Evolutionary conservation across 2,797 vertebrate species (phyloP), one percentile per base, ranked within the genome.

Genomic region (Spinibarbus caldwelli): DNA sequence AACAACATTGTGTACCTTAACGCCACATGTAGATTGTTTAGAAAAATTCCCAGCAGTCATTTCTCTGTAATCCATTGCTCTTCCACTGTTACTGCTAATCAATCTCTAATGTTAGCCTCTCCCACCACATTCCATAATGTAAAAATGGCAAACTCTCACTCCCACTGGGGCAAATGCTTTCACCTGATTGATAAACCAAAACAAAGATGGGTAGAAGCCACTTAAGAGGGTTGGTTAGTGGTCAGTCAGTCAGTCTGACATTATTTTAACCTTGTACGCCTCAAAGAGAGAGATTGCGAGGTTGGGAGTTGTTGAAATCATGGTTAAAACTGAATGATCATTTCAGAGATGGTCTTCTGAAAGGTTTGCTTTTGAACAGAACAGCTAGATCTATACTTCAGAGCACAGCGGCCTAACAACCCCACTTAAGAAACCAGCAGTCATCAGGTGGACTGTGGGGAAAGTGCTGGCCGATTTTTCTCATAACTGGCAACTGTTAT

Each of bases 311-410:
- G 81, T 87, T 85, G 90, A 90, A 93, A 92, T 93, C 91, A 90
- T 90, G 89, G 91, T 91, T 93, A 88, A 90, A 89, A 91, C 90
- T 81, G 36, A 93, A 94, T 95, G 93, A 95, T 93, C 92, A 94
- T 94, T 95, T 95, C 94, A 94, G 95, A 94, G 93, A 92, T 89
- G 86, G 88, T 90, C 92, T 92, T 92, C 88, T 91, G 93, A 94
- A 95, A 95, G 93, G 92, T n/a, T n/a, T n/a, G 92, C 92, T 93
- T 95, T 95, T 95, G 93, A 95, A 95, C 94, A 94, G 94, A 96
- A 94, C 89, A 90, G 91, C 92, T 91, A 90, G 90, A 92, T 94
- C 92, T 90, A 92, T 90, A 92, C 93, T 94, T 95, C 93, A 95
- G 95, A 95, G 92, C 94, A 92, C 77, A 86, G 77, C 59, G 59